Evolutionary conservation across 2,113 vertebrate genomes (phyloP).

Genomic region (Cacatua alba): DNA sequence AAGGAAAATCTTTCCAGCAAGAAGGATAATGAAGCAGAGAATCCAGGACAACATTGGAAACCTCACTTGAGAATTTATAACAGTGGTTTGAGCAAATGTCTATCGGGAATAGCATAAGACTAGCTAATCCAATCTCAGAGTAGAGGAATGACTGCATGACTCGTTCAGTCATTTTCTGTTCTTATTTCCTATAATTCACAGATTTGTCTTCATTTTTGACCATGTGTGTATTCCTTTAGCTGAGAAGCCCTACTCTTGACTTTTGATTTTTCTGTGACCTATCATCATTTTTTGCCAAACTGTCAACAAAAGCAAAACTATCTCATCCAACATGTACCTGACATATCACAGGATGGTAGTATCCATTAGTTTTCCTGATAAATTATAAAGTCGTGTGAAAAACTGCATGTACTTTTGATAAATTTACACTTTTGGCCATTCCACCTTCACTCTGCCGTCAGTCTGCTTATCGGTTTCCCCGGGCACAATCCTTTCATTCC

Average conservation of each 20-base stretch:
- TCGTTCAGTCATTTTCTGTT: neutral
- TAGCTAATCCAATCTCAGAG: neutral
- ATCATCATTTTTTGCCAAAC: neutral
- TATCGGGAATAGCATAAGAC: neutral
- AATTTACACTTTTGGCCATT: neutral
- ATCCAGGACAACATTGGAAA: neutral
- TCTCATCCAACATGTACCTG: neutral
- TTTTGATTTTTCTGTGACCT: neutral
- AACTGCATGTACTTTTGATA: neutral
- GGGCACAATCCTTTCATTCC: neutral
- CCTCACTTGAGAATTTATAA: neutral
- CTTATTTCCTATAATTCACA: neutral
- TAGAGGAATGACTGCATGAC: neutral
- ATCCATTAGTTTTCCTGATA: neutral
- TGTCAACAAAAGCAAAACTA: neutral
- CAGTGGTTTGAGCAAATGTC: neutral
- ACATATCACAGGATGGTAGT: neutral
- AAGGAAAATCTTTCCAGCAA: neutral
- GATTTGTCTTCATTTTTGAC: neutral
- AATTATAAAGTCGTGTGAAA: neutral
- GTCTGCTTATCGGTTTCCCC: neutral
- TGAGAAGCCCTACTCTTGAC: neutral
- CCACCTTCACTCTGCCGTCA: neutral
- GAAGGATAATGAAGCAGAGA: neutral
- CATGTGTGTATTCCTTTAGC: neutral